Evolutionary conservation across 1,140 invertebrate genomes (phyloP), one percentile per base, ranked within the genome.

Genomic region (Zophobas atratus): DNA sequence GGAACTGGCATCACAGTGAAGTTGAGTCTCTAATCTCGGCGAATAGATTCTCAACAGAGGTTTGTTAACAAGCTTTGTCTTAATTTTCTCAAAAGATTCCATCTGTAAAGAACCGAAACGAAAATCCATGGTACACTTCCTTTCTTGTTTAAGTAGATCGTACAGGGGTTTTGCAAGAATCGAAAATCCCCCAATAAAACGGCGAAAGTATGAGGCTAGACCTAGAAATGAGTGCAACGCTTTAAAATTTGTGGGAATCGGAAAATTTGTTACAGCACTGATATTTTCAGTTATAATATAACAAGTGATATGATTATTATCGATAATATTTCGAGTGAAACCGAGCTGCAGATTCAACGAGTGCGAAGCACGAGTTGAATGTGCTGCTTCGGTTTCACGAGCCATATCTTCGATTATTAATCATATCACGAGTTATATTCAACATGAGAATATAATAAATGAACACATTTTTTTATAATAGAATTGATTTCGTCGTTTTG

Each of bases 161-260:
- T 79, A 79, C 2, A 84, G 49, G 0, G 82, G 82, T 74, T 84
- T 81, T 0, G 83, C 81, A 1, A 83, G 77, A 5, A 67, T 57
- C 2, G 81, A 73, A 78, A 81, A 84, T 51, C 82, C 35, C 4
- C 60, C 34, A 43, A 83, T 76, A 77, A 84, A 84, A 8, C 74
- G 33, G 6, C 83, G 38, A 60, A 82, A 84, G 60, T 79, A 84
- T 32, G 48, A 35, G 53, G 51, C 46, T 53, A 80, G 49, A n/a
- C 77, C 70, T 55, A 80, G 5, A 55, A 79, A 81, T 32, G 71
- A 60, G 32, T 81, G 80, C 5, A 79, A 39, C 41, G 79, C 39
- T 51, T 75, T 79, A 20, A 32, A 6, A 71, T 56, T 71, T 49
- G 5, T 55, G 2, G 80, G 75, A 38, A 79, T 38, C 33, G 80